A percentile compares a stretch with the other conserved stretches of the same genome.
Conservation (phyloP, 2,888 invertebrate species). For the Sialis fuliginosa region DNA sequence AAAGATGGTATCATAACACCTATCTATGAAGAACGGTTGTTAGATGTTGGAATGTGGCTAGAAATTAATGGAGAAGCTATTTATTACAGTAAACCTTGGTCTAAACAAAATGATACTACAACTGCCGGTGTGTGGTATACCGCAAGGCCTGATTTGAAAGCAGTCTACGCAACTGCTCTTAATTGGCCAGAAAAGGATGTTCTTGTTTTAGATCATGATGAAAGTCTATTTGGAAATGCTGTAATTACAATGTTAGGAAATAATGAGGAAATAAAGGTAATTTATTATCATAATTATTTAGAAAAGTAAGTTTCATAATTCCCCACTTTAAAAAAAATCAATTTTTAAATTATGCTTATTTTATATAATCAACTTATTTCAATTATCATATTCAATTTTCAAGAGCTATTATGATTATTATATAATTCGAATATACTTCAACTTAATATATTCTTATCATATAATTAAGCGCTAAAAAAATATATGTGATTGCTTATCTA, state of each 20-base stretch:
- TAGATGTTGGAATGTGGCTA: conserved; percentile 66
- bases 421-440: no score
- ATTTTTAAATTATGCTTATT: no score
- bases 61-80: conserved; percentile 74
- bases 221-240: background rate
- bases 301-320: no score
- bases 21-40: conserved; percentile 71
- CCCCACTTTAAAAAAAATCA: no score
- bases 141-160: conserved; percentile 13
- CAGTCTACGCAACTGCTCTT: conserved; percentile 48
- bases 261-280: background rate
- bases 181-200: conserved; percentile 43
- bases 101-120: conserved; percentile 58
- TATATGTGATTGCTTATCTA: no score
- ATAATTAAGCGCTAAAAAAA: no score
- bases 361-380: no score
- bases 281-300: no score
- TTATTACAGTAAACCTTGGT: conserved; percentile 63
- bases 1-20: conserved; percentile 73
- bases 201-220: conserved; percentile 1
- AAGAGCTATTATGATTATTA: no score
- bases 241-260: background rate
- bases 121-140: conserved; percentile 61
- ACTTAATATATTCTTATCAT: no score
- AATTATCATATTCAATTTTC: no score